Percentiles rank a stretch among this genome's conserved stretches.
phyloP scores from a whole-genome alignment of 1,140 invertebrate species.

The Tetramorium alpestre region DNA sequence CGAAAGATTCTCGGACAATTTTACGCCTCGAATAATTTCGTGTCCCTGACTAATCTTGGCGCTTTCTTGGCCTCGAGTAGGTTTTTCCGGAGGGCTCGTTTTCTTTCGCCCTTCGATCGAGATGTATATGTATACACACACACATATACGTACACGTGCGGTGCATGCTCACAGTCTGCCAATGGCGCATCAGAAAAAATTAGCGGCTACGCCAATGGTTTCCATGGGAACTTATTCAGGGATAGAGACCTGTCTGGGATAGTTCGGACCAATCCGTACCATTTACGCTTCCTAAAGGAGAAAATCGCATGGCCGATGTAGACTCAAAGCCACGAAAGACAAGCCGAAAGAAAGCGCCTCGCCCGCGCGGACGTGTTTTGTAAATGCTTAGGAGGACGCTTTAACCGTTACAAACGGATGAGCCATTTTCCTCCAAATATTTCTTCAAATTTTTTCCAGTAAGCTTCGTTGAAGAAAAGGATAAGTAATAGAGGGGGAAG shows the following conservation, averaged over 20 bases:
- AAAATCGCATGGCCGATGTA: conserved; percentile 2
- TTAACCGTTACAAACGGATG: neutral
- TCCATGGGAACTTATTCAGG: conserved; percentile 75
- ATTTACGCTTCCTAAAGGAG: conserved; percentile 52
- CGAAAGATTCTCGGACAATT: conserved; percentile 2
- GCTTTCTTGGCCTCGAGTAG: conserved; percentile 47
- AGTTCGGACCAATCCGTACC: conserved; percentile 13
- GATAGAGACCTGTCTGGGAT: conserved; percentile 39
- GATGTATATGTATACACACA: neutral
- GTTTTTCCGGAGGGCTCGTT: conserved; percentile 13
- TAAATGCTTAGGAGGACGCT: neutral
- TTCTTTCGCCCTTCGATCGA: conserved; percentile 51
- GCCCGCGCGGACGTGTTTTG: neutral
- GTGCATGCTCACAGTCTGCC: conserved; percentile 61
- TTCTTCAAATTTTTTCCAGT: conserved; percentile 5
- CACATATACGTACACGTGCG: neutral
- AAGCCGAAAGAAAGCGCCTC: conserved; percentile 14
- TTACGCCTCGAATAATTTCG: conserved; percentile 19
- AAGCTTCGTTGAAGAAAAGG: neutral
- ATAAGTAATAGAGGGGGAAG: conserved; percentile 1
- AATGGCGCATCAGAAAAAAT: conserved; percentile 55
- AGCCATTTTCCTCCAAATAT: conserved; percentile 21
- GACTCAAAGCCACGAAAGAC: neutral
- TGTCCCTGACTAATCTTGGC: conserved; percentile 26
- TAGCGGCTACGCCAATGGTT: conserved; percentile 68